These are phyloP conservation scores for Desmodus rotundus DNA, from an alignment of 2,113 vertebrate species.

Conservation along the genomic window DNA sequence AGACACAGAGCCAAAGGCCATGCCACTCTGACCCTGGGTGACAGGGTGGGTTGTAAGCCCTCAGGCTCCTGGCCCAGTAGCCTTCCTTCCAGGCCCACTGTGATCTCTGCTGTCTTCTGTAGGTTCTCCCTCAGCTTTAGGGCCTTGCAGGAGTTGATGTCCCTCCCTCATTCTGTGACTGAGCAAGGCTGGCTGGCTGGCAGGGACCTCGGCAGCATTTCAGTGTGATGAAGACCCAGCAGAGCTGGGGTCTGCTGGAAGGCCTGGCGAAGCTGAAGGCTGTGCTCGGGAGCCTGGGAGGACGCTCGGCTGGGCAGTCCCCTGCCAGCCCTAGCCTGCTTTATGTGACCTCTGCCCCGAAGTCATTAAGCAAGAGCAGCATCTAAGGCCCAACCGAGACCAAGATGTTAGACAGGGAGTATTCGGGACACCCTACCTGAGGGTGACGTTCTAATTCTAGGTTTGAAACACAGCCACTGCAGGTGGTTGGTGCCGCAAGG, in stretches of 20 bases:
- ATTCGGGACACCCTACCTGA: background rate
- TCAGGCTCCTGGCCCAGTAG: background rate
- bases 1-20: background rate
- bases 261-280: no score
- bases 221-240: background rate
- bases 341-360: no score
- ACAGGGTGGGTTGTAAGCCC: no score
- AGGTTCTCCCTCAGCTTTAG: background rate
- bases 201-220: background rate
- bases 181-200: background rate
- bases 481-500: background rate
- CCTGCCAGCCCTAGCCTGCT: no score
- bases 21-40: background rate
- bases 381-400: background rate
- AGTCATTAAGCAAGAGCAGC: background rate
- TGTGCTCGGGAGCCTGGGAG: no score
- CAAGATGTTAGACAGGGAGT: background rate
- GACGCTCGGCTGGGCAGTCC: no score
- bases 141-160: background rate
- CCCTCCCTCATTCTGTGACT: background rate
- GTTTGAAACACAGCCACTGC: background rate
- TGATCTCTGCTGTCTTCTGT: background rate
- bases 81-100: background rate
- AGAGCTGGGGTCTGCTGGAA: no score
- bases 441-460: background rate